Evolutionary conservation across 2,113 vertebrate genomes (phyloP).

Genomic region (Ardeotis arabs): DNA sequence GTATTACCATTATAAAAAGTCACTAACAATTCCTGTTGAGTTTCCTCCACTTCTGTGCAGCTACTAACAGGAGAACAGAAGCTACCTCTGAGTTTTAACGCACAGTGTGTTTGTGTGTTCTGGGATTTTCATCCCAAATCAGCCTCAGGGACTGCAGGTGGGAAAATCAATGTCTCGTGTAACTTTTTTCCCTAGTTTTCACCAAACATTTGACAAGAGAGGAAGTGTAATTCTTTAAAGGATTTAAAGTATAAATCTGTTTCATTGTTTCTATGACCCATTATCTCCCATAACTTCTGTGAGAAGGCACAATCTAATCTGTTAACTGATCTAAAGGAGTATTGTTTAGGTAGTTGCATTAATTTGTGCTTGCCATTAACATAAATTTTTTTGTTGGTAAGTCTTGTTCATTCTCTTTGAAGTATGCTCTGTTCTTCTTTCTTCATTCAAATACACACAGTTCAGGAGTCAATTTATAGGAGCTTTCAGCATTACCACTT

Average conservation of each 20-base stretch:
- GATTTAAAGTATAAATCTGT: not conserved
- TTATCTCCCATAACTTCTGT: not conserved
- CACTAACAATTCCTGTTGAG: not conserved
- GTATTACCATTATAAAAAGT: not conserved
- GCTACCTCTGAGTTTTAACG: not conserved
- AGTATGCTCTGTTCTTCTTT: not conserved
- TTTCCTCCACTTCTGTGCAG: not conserved
- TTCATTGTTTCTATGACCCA: not conserved
- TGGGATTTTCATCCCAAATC: not conserved
- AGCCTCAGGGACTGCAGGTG: not conserved
- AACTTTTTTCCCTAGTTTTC: not conserved
- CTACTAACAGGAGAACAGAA: not conserved
- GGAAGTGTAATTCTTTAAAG: not conserved
- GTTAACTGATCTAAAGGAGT: not conserved
- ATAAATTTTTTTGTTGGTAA: not conserved
- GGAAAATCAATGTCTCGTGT: not conserved
- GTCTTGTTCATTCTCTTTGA: not conserved
- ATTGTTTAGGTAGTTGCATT: not conserved
- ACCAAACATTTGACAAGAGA: not conserved
- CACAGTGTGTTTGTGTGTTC: not conserved
- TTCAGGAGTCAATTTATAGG: not conserved
- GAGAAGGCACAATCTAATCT: not conserved
- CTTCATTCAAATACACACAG: not conserved
- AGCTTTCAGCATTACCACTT: not conserved
- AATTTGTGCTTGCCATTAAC: not conserved